phyloP scores from a whole-genome alignment of 1,140 invertebrate genomes.

The Caerostris darwini region DNA sequence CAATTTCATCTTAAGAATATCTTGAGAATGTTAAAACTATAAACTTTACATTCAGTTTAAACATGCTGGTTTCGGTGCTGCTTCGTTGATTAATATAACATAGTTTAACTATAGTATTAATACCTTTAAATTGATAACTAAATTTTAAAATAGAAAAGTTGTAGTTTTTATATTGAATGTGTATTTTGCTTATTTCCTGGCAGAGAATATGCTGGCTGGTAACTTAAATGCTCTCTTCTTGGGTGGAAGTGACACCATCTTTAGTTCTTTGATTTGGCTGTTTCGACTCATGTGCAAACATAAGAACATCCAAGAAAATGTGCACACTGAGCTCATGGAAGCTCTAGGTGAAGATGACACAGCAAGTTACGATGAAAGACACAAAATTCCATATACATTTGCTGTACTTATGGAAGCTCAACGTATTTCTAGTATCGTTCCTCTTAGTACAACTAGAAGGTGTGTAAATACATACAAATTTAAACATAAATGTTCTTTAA shows the following conservation, averaged over 20 bases:
- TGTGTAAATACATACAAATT: not conserved
- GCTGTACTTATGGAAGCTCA: slow-evolving; percentile 79
- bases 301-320: slow-evolving; percentile 76
- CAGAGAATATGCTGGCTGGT: slow-evolving; percentile 61
- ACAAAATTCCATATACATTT: slow-evolving; percentile 79
- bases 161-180: not conserved
- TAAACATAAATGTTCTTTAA: no score
- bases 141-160: no score
- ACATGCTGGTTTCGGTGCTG: no score
- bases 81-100: no score
- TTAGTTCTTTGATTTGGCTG: slow-evolving; percentile 62
- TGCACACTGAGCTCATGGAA: slow-evolving; percentile 78
- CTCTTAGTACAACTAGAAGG: slow-evolving; percentile 65
- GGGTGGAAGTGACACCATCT: slow-evolving; percentile 68
- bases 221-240: slow-evolving; percentile 45
- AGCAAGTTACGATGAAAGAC: slow-evolving; percentile 78
- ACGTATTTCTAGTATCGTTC: slow-evolving; percentile 77
- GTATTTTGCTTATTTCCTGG: not conserved
- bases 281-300: slow-evolving; percentile 54
- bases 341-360: slow-evolving; percentile 79
- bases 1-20: no score
- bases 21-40: no score
- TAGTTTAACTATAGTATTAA: no score
- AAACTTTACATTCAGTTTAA: no score
- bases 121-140: no score